These are phyloP conservation scores for Lepidurus arcticus DNA, from an alignment of 1,140 invertebrate species.

Conservation along the genomic window DNA sequence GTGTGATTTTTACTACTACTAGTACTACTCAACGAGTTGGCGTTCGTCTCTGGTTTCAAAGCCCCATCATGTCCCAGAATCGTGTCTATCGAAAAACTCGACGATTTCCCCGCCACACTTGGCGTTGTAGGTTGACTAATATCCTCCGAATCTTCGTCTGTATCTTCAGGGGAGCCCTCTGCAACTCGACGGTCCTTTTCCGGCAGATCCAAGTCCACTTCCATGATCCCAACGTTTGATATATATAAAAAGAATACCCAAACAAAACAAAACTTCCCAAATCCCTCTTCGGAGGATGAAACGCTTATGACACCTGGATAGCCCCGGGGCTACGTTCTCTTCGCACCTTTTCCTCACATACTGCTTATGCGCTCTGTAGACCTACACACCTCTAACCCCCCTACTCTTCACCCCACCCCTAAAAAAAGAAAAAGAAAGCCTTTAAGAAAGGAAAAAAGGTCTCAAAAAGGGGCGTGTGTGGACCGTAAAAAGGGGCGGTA, in stretches of 20 bases:
- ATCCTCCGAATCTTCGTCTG: neutral
- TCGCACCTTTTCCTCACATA: conserved; percentile 2
- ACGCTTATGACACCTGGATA: conserved; percentile 10
- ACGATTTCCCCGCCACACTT: neutral
- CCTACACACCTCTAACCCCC: conserved; percentile 17
- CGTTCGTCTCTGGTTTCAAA: neutral
- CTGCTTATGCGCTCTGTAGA: conserved; percentile 11
- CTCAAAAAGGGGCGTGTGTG: neutral
- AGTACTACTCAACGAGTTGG: neutral
- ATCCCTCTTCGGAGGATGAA: conserved; percentile 11
- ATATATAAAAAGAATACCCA: neutral
- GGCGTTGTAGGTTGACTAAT: neutral
- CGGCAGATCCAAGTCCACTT: neutral
- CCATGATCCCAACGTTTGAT: neutral
- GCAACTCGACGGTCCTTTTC: neutral
- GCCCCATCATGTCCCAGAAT: neutral
- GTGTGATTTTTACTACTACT: neutral
- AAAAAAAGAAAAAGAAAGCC: neutral
- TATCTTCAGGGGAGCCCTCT: neutral
- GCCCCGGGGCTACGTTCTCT: neutral
- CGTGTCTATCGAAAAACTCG: neutral
- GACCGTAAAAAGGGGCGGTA: conserved; percentile 14
- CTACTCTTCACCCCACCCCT: neutral
- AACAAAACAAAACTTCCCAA: neutral
- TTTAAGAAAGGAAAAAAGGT: neutral